phyloP scores from a whole-genome alignment of 2,113 vertebrate genomes.

The Zeus faber region DNA sequence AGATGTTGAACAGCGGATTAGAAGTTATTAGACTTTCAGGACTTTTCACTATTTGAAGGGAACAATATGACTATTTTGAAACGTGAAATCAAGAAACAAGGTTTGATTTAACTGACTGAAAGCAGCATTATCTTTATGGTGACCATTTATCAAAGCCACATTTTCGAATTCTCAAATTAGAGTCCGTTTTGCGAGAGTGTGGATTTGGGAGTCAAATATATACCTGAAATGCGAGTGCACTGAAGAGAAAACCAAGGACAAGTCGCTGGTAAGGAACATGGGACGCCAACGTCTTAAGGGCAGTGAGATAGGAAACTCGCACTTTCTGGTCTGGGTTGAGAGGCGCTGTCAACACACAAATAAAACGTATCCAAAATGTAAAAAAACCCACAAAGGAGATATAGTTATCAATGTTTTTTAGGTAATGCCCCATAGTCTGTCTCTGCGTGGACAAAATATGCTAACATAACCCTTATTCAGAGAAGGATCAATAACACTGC shows the following conservation, averaged over 20 bases:
- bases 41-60: neutral
- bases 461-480: too few relatives aligned
- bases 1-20: neutral
- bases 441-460: too few relatives aligned
- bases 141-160: too few relatives aligned
- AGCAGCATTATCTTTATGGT: neutral
- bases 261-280: slow-evolving; percentile 61
- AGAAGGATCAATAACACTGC: too few relatives aligned
- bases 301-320: slow-evolving; percentile 33
- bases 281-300: slow-evolving; percentile 50
- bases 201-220: neutral
- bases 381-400: too few relatives aligned
- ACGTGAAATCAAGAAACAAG: neutral
- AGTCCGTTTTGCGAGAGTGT: neutral
- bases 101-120: neutral
- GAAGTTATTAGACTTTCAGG: neutral
- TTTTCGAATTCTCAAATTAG: too few relatives aligned
- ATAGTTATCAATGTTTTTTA: too few relatives aligned
- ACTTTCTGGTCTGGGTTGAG: slow-evolving; percentile 10
- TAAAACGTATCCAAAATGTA: neutral
- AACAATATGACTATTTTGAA: neutral
- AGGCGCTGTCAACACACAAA: slow-evolving; percentile 42
- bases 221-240: slow-evolving; percentile 61
- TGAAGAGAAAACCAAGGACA: slow-evolving; percentile 63
- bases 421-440: too few relatives aligned